phyloP scores from a whole-genome alignment of 2,888 invertebrate genomes.

The Macropis europaea region DNA sequence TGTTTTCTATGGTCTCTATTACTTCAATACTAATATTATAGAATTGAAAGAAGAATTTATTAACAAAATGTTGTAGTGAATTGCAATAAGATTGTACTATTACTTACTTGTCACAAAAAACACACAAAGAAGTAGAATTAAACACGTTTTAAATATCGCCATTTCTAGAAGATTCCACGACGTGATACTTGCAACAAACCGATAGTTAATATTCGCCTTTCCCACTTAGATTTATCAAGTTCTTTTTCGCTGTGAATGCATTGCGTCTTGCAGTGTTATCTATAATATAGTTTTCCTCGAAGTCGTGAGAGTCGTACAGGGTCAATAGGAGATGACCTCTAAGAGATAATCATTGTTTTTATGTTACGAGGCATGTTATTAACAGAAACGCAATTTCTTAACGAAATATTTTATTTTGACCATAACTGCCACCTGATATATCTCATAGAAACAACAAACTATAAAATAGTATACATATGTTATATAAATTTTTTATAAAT shows the following conservation, averaged over 20 bases:
- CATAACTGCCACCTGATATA: conserved; percentile 21
- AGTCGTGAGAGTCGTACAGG: neutral
- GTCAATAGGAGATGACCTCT: conserved; percentile 35
- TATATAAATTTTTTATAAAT: conserved; percentile 1
- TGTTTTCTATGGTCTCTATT: no score
- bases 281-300: neutral
- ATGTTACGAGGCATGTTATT: neutral
- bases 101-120: conserved; percentile 24
- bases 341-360: conserved; percentile 7
- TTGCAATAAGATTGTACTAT: neutral
- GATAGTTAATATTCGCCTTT: neutral
- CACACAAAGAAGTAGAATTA: conserved; percentile 4
- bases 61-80: no score
- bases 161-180: neutral
- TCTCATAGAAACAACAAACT: conserved; percentile 23
- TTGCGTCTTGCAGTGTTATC: conserved; percentile 19
- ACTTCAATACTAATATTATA: no score
- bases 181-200: neutral
- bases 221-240: conserved; percentile 7
- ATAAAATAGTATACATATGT: neutral
- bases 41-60: no score
- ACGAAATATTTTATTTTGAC: conserved; percentile 14
- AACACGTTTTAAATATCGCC: conserved; percentile 16
- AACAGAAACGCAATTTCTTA: neutral
- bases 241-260: neutral